Conservation (phyloP, 2,113 vertebrate genomes). For the Marmota monax region DNA sequence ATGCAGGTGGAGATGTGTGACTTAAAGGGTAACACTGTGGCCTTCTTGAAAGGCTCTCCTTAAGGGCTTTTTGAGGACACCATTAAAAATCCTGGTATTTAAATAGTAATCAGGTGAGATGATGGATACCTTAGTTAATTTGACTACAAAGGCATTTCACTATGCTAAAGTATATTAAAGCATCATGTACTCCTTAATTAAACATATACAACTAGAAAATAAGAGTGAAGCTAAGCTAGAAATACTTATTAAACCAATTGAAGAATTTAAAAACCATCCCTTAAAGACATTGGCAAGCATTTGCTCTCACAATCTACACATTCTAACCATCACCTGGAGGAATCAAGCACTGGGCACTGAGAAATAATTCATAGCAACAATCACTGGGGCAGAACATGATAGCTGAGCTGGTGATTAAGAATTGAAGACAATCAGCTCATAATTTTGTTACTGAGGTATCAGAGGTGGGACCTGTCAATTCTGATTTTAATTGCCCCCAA, state of each 20-base stretch:
- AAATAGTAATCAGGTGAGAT: neutral
- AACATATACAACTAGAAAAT: neutral
- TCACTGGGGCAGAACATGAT: neutral
- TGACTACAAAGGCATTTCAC: neutral
- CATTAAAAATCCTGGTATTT: neutral
- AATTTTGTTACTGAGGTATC: too few species aligned
- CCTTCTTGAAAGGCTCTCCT: too few species aligned
- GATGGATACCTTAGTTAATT: neutral
- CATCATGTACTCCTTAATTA: neutral
- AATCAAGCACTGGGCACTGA: neutral
- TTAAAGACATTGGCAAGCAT: neutral
- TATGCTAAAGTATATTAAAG: too few species aligned
- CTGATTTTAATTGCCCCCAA: neutral
- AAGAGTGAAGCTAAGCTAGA: neutral
- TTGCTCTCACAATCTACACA: neutral
- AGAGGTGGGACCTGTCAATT: neutral
- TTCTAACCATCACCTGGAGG: neutral
- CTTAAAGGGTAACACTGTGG: too few species aligned
- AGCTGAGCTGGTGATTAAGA: neutral
- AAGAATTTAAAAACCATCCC: neutral
- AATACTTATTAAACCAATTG: neutral
- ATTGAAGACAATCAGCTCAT: neutral
- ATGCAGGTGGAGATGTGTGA: too few species aligned
- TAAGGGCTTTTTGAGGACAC: neutral
- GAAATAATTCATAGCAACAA: neutral